Evolutionary conservation across 2,888 invertebrate species (phyloP), one percentile per base, ranked within the genome.

Genomic region (Embidobia sp.): DNA sequence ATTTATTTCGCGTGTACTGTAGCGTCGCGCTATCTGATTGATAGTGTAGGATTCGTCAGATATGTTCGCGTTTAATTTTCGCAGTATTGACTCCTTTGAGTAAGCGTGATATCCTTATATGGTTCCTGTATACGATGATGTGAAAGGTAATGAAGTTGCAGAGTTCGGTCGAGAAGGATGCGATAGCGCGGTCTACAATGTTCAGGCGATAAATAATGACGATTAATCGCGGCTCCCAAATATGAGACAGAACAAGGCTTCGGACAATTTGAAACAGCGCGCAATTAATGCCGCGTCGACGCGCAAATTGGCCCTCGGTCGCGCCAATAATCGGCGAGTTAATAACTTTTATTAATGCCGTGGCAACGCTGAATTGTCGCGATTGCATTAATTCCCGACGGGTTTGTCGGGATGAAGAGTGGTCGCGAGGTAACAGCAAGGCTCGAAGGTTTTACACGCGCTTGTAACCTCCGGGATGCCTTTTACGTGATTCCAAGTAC

Each of bases 101-200:
- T 31, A 42, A 64, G 26, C 51, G 31, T 22, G 53, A 31, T 57
- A 57, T 40, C 67, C 67, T 67, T 67, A 67, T 67, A 57, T 67
- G 67, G 67, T 57, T 49, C 31, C 48, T 40, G 57, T 57, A 49
- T 49, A 18, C 40, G 29, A 16, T 22, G 69, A 69, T 57, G 69
- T 69, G 59, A 69, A 69, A 51, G 49, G 69, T 69, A 69, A 69
- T 69, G 49, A 69, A 69, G 49, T 59, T 27, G 51, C 53, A 44
- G 51, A 26, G 51, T 22, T 22, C 6, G 22, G 6, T 22, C 6
- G 6, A 22, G 22, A 22, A 22, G 6, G 22, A 22, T 22, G 22
- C 3, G 6, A 4, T 22, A 22, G 6, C 3, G 3, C 22, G 6
- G 22, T 22, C 22, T 3, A 22, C 6, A 22, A 22, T 22, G 22